Conservation (phyloP, 2,797 vertebrate genomes). For the Myripristis murdjan region DNA sequence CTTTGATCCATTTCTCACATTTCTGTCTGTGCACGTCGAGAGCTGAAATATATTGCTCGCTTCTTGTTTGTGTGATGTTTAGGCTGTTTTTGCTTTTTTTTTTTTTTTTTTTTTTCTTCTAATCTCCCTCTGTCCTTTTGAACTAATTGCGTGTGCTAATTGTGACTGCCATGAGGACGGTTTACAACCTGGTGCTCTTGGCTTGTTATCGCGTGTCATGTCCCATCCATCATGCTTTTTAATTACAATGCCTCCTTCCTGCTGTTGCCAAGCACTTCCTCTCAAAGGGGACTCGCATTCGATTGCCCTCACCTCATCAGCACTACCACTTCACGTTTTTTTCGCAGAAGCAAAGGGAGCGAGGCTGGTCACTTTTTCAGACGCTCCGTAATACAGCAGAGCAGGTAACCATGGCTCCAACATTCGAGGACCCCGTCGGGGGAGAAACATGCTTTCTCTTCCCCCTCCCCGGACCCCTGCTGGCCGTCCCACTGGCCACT, state of each 20-base stretch:
- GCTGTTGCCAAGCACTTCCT: constrained; percentile 41
- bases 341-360: constrained; percentile 2
- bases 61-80: neutral
- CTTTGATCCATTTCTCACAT: constrained; percentile 16
- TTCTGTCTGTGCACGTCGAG: constrained; percentile 16
- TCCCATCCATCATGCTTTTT: constrained; percentile 72
- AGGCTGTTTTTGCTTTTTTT: constrained; percentile 4
- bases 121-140: constrained; percentile 23
- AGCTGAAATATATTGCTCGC: neutral
- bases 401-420: constrained; percentile 34
- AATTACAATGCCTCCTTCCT: constrained; percentile 69
- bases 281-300: constrained; percentile 50
- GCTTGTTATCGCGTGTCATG: constrained; percentile 68
- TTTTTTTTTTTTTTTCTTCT: constrained; percentile 6
- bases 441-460: constrained; percentile 28
- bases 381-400: constrained; percentile 13
- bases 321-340: neutral
- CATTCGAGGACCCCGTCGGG: constrained; percentile 29
- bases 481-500: neutral
- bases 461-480: constrained; percentile 37
- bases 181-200: constrained; percentile 56
- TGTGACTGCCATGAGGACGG: constrained; percentile 59
- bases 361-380: constrained; percentile 37
- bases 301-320: constrained; percentile 37
- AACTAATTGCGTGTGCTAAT: constrained; percentile 74